A percentile compares a stretch with the other conserved stretches of the same genome.
These are phyloP conservation scores for Rhingia campestris DNA, from an alignment of 2,888 invertebrate species.

Conservation along the genomic window DNA sequence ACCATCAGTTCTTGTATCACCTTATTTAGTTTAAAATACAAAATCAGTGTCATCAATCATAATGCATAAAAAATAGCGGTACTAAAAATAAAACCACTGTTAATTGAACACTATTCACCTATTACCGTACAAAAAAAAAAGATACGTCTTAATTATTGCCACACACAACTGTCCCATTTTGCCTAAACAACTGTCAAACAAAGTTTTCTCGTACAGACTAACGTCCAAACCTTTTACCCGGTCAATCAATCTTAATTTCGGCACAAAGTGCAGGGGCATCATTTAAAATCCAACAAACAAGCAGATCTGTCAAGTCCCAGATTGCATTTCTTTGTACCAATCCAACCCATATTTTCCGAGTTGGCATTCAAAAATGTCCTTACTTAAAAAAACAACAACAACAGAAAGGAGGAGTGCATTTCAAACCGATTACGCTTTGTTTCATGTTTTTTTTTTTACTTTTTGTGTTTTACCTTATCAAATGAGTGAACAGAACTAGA, in stretches of 20 bases:
- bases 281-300: slow-evolving; percentile 15
- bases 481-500: slow-evolving; percentile 16
- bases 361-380: slow-evolving; percentile 3
- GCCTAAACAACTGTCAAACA: slow-evolving; percentile 4
- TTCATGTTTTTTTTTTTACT: slow-evolving; percentile 11
- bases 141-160: slow-evolving; percentile 19
- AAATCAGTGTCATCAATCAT: too few relatives aligned
- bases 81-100: too few relatives aligned
- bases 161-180: not conserved
- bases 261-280: slow-evolving; percentile 16
- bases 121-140: not conserved
- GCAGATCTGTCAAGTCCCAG: slow-evolving; percentile 6
- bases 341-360: not conserved
- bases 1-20: too few relatives aligned
- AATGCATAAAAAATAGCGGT: too few relatives aligned
- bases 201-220: not conserved
- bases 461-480: not conserved
- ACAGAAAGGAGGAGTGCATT: slow-evolving; percentile 9
- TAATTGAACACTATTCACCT: not conserved
- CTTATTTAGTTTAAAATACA: too few relatives aligned
- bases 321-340: slow-evolving; percentile 17
- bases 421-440: slow-evolving; percentile 23
- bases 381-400: not conserved
- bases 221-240: slow-evolving; percentile 33
- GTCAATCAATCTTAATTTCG: slow-evolving; percentile 52